These are phyloP conservation scores for Sturnus vulgaris DNA, from an alignment of 2,113 vertebrate species.

Conservation along the genomic window DNA sequence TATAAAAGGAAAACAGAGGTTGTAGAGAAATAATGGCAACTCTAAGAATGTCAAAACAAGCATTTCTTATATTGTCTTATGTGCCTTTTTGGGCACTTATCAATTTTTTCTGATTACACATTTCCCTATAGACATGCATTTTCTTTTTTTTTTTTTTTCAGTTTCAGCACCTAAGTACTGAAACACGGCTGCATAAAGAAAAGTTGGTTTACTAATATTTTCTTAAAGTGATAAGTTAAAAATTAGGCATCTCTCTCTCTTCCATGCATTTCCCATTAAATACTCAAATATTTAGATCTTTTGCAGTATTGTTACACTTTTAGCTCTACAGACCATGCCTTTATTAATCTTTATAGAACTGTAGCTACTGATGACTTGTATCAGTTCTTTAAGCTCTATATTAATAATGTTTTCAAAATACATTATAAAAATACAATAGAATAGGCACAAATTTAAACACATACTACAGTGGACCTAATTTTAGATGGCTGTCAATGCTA, in stretches of 20 bases:
- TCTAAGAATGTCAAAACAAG: neutral
- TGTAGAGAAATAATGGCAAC: neutral
- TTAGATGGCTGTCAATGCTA: neutral
- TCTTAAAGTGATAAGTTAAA: neutral
- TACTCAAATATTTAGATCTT: neutral
- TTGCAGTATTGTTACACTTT: neutral
- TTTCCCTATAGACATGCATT: neutral
- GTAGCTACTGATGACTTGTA: neutral
- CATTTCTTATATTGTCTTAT: neutral
- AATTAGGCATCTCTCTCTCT: neutral
- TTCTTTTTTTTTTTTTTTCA: neutral
- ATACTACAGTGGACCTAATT: accelerated
- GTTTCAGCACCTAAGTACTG: neutral
- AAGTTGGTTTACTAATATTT: neutral
- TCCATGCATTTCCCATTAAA: neutral
- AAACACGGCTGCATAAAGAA: neutral
- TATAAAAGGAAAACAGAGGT: neutral
- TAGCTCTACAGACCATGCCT: neutral
- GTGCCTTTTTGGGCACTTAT: neutral
- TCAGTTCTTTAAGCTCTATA: neutral
- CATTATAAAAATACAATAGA: neutral
- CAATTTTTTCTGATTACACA: neutral
- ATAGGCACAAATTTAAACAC: neutral
- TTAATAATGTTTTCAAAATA: neutral
- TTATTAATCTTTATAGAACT: neutral